Base-by-base conservation (phyloP, 2,888 invertebrate genomes). In the Crepidodera aurea region DNA sequence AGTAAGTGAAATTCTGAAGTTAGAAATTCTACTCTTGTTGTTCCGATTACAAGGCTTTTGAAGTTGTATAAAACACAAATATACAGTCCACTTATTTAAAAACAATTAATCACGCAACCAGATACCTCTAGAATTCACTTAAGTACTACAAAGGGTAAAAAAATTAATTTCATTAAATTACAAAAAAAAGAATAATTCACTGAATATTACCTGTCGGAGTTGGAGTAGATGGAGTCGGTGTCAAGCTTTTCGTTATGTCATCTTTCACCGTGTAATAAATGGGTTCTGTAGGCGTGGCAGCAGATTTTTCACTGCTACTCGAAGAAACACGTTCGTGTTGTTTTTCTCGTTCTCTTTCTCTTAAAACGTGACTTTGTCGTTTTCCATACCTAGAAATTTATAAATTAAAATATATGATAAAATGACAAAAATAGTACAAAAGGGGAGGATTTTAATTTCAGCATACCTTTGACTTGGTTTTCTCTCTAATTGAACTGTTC, bases 401-500 rank as follows among this genome's bases (percentile, higher is more conserved):
- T n/a, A n/a, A n/a, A n/a, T 32, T 12, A 69, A 15, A n/a, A n/a
- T n/a, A n/a, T n/a, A n/a, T n/a, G n/a, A n/a, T n/a, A n/a, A n/a
- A n/a, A n/a, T n/a, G n/a, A n/a, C n/a, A n/a, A n/a, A n/a, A n/a
- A n/a, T n/a, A n/a, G n/a, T n/a, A n/a, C n/a, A n/a, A n/a, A n/a
- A n/a, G n/a, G n/a, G n/a, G n/a, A n/a, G n/a, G n/a, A 48, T 1
- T 5, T 27, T 27, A 48, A 15, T 15, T 48, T 40, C 5, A 40
- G 16, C 15, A 3, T 70, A 79, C 66, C 98, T 85, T 81, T 99
- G 98, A 82, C 96, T 97, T 0, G 98, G 98, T 54, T 96, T 87
- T 63, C 99, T 86, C 82, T 99, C 98, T 80, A 99, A 96, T 78
- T 96, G 95, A 4, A 97, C 97, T 1, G 95, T 96, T 55, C 97